These are phyloP conservation scores for Salvelinus namaycush DNA, from an alignment of 2,113 vertebrate species.

Conservation along the genomic window DNA sequence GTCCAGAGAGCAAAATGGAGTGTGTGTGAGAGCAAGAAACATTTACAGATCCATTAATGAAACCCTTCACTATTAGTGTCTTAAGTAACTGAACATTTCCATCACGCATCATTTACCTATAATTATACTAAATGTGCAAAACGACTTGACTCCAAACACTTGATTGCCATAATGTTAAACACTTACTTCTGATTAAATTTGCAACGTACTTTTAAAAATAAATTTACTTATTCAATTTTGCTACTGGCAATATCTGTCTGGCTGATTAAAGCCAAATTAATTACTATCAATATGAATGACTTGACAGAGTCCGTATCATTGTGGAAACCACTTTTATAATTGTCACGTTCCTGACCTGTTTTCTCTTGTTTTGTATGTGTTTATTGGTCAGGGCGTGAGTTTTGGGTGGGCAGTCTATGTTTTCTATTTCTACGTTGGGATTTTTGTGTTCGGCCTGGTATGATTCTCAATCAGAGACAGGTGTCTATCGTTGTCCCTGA, in stretches of 20 bases:
- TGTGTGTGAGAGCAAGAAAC: background rate
- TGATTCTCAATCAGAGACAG: no score
- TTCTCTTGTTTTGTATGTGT: no score
- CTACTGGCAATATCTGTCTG: conserved; percentile 26
- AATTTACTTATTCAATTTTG: conserved; percentile 40
- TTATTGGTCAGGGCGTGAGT: no score
- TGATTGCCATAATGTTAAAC: conserved; percentile 36
- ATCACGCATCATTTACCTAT: conserved; percentile 40
- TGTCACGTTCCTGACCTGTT: no score
- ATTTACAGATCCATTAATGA: no score
- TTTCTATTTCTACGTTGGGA: no score
- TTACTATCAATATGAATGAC: conserved; percentile 22
- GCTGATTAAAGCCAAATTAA: conserved; percentile 6
- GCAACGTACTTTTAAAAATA: conserved; percentile 38
- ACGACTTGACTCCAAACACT: conserved; percentile 32
- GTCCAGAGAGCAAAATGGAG: background rate
- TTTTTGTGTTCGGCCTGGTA: no score
- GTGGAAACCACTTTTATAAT: background rate
- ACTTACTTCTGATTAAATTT: conserved; percentile 32
- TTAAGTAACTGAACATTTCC: background rate
- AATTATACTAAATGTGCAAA: conserved; percentile 32
- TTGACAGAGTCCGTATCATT: background rate
- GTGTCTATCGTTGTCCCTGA: no score
- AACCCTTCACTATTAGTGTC: background rate
- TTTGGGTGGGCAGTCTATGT: no score